Percentiles rank a stretch among this genome's conserved stretches.
Conservation (phyloP, 2,113 vertebrate genomes). For the Neopipo cinnamomea region DNA sequence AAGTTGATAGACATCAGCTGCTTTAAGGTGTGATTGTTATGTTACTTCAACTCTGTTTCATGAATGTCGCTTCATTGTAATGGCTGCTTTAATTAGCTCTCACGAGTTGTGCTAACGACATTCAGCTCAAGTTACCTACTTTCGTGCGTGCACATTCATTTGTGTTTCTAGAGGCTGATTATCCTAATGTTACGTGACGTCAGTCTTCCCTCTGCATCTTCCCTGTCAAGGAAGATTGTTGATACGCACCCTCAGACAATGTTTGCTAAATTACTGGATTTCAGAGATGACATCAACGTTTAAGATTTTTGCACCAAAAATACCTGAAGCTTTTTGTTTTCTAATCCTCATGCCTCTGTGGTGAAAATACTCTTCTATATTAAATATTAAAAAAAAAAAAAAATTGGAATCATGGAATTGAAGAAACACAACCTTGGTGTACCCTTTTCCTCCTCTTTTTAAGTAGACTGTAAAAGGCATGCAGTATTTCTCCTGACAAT, state of each 20-base stretch:
- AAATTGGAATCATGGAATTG: background rate
- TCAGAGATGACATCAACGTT: background rate
- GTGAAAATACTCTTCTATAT: background rate
- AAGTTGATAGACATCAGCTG: background rate
- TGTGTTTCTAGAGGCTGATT: background rate
- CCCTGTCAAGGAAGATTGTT: background rate
- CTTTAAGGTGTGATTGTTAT: background rate
- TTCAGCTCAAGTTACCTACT: background rate
- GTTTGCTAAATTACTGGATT: background rate
- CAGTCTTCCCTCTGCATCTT: background rate
- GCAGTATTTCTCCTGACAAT: background rate
- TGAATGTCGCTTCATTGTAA: background rate
- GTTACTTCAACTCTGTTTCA: background rate
- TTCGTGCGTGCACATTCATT: background rate
- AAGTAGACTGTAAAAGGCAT: background rate
- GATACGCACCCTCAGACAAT: background rate
- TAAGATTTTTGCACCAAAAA: background rate
- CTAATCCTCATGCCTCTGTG: background rate
- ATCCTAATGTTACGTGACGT: background rate
- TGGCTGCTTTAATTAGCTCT: background rate
- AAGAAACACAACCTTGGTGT: background rate
- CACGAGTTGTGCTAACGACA: background rate
- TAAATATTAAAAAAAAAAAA: background rate
- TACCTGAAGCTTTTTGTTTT: background rate
- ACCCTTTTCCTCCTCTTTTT: background rate